These are phyloP conservation scores for Rhinopomastus cyanomelas DNA, from an alignment of 2,113 vertebrate species.

Conservation along the genomic window DNA sequence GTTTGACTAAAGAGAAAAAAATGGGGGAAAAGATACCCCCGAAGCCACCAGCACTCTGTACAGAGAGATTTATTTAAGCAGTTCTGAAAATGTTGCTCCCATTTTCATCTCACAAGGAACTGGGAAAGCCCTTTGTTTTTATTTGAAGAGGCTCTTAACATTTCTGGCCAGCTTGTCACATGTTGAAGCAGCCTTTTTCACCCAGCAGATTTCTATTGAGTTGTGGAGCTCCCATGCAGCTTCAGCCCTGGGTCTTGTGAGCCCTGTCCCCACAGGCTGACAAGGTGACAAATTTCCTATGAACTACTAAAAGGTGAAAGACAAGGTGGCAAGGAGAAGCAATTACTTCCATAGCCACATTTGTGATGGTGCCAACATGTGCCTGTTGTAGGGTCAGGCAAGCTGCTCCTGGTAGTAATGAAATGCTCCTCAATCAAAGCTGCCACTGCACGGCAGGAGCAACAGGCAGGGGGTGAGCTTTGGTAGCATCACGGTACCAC, in stretches of 20 bases:
- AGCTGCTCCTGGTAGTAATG: neutral
- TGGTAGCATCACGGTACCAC: neutral
- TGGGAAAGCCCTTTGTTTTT: neutral
- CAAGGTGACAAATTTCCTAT: neutral
- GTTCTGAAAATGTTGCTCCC: fast-evolving
- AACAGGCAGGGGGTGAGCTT: neutral
- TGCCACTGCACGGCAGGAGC: neutral
- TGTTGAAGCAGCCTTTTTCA: neutral
- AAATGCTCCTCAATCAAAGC: neutral
- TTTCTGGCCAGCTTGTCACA: neutral
- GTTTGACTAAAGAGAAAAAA: neutral
- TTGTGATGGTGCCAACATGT: neutral
- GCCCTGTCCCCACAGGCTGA: neutral
- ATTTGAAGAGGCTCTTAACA: neutral
- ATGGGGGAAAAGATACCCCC: neutral
- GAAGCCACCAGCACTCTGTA: neutral
- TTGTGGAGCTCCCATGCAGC: neutral
- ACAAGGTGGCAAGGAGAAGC: fast-evolving
- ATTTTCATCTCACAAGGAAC: neutral
- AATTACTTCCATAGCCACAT: neutral
- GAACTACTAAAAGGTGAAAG: neutral
- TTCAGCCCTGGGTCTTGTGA: neutral
- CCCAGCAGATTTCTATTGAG: neutral
- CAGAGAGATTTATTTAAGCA: too few species aligned
- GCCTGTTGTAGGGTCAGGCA: fast-evolving